Base-by-base conservation (phyloP, 2,888 invertebrate genomes). In the Helicoverpa assulta region DNA sequence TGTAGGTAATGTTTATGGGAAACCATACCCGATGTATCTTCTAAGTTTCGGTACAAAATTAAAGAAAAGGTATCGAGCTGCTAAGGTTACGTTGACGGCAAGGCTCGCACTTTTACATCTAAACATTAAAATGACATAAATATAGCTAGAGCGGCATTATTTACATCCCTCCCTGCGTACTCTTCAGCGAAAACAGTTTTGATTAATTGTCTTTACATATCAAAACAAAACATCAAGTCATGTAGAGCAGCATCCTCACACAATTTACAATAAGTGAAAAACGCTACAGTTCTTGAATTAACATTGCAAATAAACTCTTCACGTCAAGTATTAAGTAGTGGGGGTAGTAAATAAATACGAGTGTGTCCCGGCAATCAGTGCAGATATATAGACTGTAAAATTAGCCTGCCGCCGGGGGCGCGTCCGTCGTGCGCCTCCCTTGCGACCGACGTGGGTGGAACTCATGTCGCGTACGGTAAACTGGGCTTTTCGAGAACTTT, bases 371-470 rank as follows among this genome's bases (percentile, higher is more conserved):
- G 91, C 91, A 94, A 94, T 94, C 94, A 93, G 89, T 89, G 91
- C 89, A 91, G 89, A 94, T 94, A 93, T 93, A 93, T 94, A 92
- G 91, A 90, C 93, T 89, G 90, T 86, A 90, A 91, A 91, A 94
- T 94, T 93, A 93, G 85, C 81, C 85, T 87, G 90, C 89, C 89
- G 91, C 93, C 90, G 85, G 86, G 80, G 84, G 84, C 84, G 61
- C 58, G 63, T 21, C 58, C 69, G 63, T 53, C 67, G 74, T 71
- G 62, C 67, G 68, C 73, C 65, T 69, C 75, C 70, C 77, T 68
- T 71, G 67, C 60, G 60, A 65, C 50, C 83, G 58, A 68, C 76
- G 72, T 79, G 79, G 78, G 83, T 73, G 78, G 75, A 83, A 71
- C 63, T 58, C 43, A 33, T 59, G 78, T 71, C 60, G 66, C 53